Conservation (phyloP, 2,888 invertebrate genomes). For the Cryptocephalus moraei region DNA sequence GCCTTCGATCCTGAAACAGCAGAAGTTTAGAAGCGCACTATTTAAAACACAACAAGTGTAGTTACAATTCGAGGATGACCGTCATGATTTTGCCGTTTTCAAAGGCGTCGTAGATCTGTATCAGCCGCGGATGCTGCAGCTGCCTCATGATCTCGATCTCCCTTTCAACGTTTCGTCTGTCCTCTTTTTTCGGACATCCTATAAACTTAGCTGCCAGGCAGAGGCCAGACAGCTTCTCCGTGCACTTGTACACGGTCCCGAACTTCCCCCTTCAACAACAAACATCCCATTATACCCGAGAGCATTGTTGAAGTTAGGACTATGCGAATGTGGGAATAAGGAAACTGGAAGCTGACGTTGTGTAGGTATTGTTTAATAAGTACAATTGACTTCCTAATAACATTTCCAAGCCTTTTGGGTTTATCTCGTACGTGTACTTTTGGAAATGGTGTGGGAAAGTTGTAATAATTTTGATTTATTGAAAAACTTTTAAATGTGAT, state of each 20-base stretch:
- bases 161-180: constrained; percentile 82
- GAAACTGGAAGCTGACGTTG: not conserved
- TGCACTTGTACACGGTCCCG: constrained; percentile 90
- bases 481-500: too few species aligned
- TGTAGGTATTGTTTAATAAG: not conserved
- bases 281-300: not conserved
- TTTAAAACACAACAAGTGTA: constrained; percentile 23
- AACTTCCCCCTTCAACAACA: constrained; percentile 78
- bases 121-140: constrained; percentile 88
- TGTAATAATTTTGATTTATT: too few species aligned
- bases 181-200: constrained; percentile 73
- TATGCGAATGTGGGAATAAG: too few species aligned
- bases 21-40: not conserved
- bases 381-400: not conserved
- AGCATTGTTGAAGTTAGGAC: too few species aligned
- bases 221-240: constrained; percentile 69
- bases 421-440: not conserved
- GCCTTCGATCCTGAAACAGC: constrained; percentile 77
- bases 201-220: constrained; percentile 91
- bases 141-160: constrained; percentile 96
- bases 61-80: constrained; percentile 96
- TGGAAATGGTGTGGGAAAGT: too few species aligned
- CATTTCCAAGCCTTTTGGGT: not conserved
- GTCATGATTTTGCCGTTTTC: constrained; percentile 91
- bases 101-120: constrained; percentile 96